Evolutionary conservation across 2,797 vertebrate genomes (phyloP).

Genomic region (Enteromius viviparus): DNA sequence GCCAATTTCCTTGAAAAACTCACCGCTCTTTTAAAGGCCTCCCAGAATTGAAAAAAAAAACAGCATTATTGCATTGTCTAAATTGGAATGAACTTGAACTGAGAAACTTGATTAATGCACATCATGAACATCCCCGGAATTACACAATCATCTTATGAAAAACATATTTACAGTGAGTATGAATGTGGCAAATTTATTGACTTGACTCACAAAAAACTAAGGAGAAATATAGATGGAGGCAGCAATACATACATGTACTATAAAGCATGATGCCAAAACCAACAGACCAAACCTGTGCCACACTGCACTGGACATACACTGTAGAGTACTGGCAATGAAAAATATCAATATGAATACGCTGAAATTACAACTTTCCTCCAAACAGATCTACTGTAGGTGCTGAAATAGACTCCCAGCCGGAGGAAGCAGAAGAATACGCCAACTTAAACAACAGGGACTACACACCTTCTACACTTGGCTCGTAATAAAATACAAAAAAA

Average conservation of each 20-base stretch:
- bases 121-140: conserved; percentile 48
- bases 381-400: background rate
- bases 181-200: conserved; percentile 54
- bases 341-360: background rate
- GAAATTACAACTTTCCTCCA: background rate
- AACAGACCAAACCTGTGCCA: background rate
- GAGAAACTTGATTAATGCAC: conserved; percentile 32
- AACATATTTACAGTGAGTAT: conserved; percentile 50
- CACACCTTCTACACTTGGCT: background rate
- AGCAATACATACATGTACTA: conserved; percentile 11
- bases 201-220: conserved; percentile 14
- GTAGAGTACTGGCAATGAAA: background rate
- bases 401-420: background rate
- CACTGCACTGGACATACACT: background rate
- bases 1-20: background rate
- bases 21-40: conserved; percentile 5
- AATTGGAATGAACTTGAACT: conserved; percentile 1
- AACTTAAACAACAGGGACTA: background rate
- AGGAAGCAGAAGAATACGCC: background rate
- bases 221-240: background rate
- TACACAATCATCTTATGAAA: conserved; percentile 57
- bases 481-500: conserved; percentile 3
- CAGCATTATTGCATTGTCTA: conserved; percentile 1
- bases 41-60: background rate
- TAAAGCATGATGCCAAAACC: conserved; percentile 45